Base-by-base conservation (phyloP, 2,797 vertebrate genomes). In the Buphagus erythrorhynchus region DNA sequence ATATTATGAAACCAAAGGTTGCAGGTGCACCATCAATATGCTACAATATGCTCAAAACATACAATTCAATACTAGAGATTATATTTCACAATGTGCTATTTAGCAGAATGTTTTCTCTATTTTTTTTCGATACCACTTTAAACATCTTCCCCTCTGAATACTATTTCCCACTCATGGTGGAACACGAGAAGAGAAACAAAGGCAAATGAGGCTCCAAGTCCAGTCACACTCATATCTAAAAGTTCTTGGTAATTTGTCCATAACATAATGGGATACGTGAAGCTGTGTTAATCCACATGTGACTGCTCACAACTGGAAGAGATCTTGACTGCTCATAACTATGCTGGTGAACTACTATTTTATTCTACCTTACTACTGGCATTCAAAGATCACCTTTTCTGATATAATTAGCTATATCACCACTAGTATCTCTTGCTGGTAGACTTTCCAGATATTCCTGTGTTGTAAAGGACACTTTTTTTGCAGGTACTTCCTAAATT, bases 191-290 rank as follows among this genome's bases (percentile, higher is more conserved):
- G 31, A 38, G 11, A 79, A 65, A 78, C 38, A 86, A 84, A 86
- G 22, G 7, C 5, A 90, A 91, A 71, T 6, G 10, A 71, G 18
- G 24, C 21, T 61, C 57, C 13, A 79, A 92, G 43, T 22, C 62
- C 38, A 13, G 28, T 35, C 36, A 43, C 0, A 0, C 43, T 66
- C 13, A 2, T n/a, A 81, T 13, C 46, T 33, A 62, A 6, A 20
- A 40, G 31, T 1, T 59, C 55, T 61, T 45, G 7, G 9, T 52
- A 65, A 31, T 43, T 40, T 8, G 12, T 51, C 40, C 26, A 3
- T 13, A 69, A 54, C 13, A 36, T 16, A 78, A 38, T 1, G 8
- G 19, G 9, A 5, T 24, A 59, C 16, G 36, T 40, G 18, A 95
- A 76, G 22, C 31, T n/a, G 21, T 35, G 21, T 40, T 88, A 74